Percentiles rank a stretch among this genome's conserved stretches.
These are phyloP conservation scores for Chloroclystis v-ata DNA, from an alignment of 2,888 invertebrate species.

Conservation along the genomic window DNA sequence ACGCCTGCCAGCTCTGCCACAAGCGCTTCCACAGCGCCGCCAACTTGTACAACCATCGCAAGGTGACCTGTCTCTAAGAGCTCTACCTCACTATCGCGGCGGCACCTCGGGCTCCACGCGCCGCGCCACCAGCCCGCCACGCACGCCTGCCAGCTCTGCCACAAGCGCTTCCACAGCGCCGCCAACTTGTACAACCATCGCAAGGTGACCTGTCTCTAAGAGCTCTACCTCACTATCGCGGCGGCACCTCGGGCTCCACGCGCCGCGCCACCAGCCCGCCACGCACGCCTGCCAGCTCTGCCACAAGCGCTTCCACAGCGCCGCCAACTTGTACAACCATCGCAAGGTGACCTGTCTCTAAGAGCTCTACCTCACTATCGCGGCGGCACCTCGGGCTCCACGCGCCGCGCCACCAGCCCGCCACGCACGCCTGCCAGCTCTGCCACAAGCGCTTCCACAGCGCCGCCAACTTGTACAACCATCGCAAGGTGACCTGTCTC, in stretches of 20 bases:
- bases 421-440: neutral
- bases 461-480: neutral
- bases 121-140: conserved; percentile 1
- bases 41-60: conserved; percentile 5
- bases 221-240: too few relatives aligned
- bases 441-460: neutral
- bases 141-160: conserved; percentile 8
- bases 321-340: conserved; percentile 4
- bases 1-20: conserved; percentile 8
- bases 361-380: too few relatives aligned
- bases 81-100: too few relatives aligned
- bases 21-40: conserved; percentile 4
- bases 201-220: conserved; percentile 4
- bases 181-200: conserved; percentile 6
- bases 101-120: conserved; percentile 1
- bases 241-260: conserved; percentile 1
- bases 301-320: conserved; percentile 6
- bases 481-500: conserved; percentile 9
- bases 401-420: conserved; percentile 1
- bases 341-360: conserved; percentile 3
- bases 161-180: conserved; percentile 2
- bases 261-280: conserved; percentile 2
- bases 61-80: too few relatives aligned
- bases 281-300: conserved; percentile 7
- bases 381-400: neutral